Conservation (phyloP, 2,797 vertebrate species). For the Smutsia gigantea region DNA sequence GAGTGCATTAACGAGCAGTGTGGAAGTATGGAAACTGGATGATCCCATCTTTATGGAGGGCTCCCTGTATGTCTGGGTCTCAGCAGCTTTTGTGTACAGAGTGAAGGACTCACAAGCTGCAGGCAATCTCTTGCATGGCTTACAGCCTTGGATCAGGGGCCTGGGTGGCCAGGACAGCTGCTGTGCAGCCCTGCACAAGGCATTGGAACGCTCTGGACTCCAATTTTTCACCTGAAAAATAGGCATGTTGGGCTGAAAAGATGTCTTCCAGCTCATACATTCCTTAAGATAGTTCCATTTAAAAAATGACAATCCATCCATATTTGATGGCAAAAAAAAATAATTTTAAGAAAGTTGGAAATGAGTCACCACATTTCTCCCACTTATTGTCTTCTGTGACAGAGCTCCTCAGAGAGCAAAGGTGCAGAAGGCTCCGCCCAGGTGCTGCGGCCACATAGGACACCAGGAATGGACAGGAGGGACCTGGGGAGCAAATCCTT, state of each 20-base stretch:
- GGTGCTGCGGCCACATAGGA: neutral
- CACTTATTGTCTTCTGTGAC: neutral
- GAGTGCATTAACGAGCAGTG: too few relatives aligned
- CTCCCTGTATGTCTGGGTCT: neutral
- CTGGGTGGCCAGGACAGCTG: neutral
- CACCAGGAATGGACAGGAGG: too few relatives aligned
- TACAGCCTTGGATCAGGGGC: too few relatives aligned
- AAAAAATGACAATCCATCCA: neutral
- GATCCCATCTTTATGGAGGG: neutral
- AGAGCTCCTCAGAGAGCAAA: neutral
- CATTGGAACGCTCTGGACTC: neutral
- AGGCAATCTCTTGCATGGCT: neutral
- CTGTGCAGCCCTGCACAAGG: fast-evolving
- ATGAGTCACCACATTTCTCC: neutral
- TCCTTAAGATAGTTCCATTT: neutral
- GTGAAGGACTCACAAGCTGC: too few relatives aligned
- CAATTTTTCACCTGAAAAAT: neutral
- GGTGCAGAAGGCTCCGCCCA: neutral
- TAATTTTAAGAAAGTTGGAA: neutral
- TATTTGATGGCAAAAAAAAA: neutral
- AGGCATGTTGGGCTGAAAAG: neutral
- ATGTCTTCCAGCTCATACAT: neutral
- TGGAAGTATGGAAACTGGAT: neutral
- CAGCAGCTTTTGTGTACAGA: neutral
- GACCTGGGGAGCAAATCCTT: neutral